A percentile compares a stretch with the other conserved stretches of the same genome.
phyloP scores from a whole-genome alignment of 2,888 invertebrate species.

The Pherbina coryleti region DNA sequence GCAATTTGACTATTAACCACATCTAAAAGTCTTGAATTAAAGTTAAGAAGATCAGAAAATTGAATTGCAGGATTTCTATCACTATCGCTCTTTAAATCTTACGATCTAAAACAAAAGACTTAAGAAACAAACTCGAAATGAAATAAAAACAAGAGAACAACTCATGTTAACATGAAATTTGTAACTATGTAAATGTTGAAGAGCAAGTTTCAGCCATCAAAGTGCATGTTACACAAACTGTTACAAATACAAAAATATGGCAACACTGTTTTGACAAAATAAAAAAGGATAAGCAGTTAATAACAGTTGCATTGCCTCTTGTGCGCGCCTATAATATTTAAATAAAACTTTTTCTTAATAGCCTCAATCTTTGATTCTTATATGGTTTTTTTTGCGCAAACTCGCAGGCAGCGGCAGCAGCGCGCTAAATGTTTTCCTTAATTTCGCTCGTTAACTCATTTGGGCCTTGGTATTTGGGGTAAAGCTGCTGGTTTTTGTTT shows the following conservation, averaged over 20 bases:
- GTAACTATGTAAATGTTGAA: too few species aligned
- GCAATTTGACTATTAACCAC: too few species aligned
- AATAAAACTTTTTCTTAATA: slow-evolving; percentile 48
- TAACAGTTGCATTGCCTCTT: background rate
- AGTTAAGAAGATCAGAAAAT: too few species aligned
- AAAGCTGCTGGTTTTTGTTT: background rate
- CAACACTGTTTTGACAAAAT: background rate
- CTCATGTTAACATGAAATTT: too few species aligned
- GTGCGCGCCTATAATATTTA: slow-evolving; percentile 34
- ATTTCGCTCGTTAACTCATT: slow-evolving; percentile 15
- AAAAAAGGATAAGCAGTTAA: background rate
- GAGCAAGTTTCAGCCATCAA: too few species aligned
- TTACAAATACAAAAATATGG: background rate
- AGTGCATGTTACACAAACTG: background rate
- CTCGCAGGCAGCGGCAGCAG: too few species aligned
- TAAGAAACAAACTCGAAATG: background rate
- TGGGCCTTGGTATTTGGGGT: background rate
- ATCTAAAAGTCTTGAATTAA: too few species aligned
- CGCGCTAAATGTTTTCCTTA: slow-evolving; percentile 15
- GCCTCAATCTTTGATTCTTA: slow-evolving; percentile 48
- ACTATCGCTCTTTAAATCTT: too few species aligned
- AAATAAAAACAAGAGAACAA: too few species aligned
- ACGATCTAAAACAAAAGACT: background rate
- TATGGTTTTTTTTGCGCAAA: background rate
- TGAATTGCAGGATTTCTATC: too few species aligned